Conservation (phyloP, 1,140 invertebrate genomes). For the Teleogryllus occipitalis region DNA sequence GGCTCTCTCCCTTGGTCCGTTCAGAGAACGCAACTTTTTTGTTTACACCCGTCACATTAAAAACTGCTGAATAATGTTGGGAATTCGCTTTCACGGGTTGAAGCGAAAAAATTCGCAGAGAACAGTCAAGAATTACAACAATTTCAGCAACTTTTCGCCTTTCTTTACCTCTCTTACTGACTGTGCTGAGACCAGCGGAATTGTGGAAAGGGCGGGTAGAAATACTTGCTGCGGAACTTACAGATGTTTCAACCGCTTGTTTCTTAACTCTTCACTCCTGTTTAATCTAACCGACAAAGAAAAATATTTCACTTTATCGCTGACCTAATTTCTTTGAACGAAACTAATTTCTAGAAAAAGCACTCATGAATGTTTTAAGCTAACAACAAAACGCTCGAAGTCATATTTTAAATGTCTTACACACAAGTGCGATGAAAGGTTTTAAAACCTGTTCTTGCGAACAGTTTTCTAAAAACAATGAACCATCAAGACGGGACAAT, state of each 20-base stretch:
- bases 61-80: neutral
- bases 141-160: neutral
- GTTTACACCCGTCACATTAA: neutral
- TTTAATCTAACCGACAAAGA: neutral
- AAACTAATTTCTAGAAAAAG: neutral
- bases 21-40: neutral
- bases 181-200: neutral
- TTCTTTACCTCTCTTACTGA: neutral
- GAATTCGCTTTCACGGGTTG: neutral
- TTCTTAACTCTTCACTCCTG: neutral
- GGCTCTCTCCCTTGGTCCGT: too few species aligned
- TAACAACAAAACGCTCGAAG: neutral
- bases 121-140: neutral
- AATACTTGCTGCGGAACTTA: neutral
- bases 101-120: neutral
- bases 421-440: neutral
- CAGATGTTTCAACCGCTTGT: neutral
- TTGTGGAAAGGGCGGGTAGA: neutral
- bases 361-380: neutral
- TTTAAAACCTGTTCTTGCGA: neutral
- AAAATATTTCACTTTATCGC: neutral
- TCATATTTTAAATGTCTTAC: neutral
- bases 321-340: neutral
- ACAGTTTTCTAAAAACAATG: neutral
- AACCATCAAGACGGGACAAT: neutral